Conservation (phyloP, 2,888 invertebrate species). For the Metellina segmentata region DNA sequence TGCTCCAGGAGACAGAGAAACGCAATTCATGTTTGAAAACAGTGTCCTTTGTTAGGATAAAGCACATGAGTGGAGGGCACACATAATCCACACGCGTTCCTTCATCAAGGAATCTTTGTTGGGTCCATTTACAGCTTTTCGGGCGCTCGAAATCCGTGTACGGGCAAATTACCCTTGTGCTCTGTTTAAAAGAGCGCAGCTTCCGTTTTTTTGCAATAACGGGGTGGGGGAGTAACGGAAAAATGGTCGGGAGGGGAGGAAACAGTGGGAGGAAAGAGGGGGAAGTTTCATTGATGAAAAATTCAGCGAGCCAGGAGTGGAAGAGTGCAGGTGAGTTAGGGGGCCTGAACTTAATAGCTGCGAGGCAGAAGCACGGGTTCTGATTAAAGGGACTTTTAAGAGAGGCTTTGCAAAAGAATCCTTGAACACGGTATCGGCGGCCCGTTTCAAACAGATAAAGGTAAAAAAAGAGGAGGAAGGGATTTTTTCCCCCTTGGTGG, state of each 20-base stretch:
- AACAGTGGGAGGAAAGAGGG: conserved; percentile 8
- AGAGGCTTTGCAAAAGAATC: conserved; percentile 42
- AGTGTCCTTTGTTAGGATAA: background rate
- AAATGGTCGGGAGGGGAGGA: conserved; percentile 12
- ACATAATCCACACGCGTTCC: background rate
- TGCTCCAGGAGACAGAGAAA: background rate
- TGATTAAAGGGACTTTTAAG: conserved; percentile 65
- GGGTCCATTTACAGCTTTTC: conserved; percentile 41
- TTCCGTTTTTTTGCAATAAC: conserved; percentile 53
- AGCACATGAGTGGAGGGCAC: background rate
- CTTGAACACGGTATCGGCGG: conserved; percentile 55
- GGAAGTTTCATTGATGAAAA: conserved; percentile 65
- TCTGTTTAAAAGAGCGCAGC: conserved; percentile 19
- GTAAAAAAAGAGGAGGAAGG: conserved; percentile 18
- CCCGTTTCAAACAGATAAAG: conserved; percentile 34
- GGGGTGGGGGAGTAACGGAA: conserved; percentile 6
- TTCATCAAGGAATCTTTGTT: conserved; percentile 37
- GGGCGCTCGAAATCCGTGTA: background rate
- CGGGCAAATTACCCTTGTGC: conserved; percentile 40
- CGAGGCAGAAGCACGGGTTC: conserved; percentile 49
- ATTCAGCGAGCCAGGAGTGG: conserved; percentile 61
- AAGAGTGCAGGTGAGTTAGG: conserved; percentile 37
- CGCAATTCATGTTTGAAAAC: background rate
- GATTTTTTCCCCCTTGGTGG: background rate
- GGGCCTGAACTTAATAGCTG: conserved; percentile 39